Evolutionary conservation across 2,888 invertebrate species (phyloP), one percentile per base, ranked within the genome.

Genomic region (Sympetrum striolatum): DNA sequence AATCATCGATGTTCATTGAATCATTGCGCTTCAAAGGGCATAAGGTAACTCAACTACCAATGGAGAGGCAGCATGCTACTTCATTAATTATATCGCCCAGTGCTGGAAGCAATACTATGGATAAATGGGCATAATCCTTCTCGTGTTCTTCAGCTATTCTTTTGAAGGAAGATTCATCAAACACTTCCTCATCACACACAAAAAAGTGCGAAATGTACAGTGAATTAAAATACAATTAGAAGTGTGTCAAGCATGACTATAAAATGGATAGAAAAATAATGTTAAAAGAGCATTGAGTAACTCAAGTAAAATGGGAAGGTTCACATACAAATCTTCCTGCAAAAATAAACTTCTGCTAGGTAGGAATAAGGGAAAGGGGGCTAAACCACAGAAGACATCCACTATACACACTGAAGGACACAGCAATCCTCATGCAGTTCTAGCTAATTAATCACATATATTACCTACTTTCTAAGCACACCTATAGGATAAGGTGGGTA

Each of bases 271-370:
- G 60, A 60, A 35, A 81, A 81, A 37, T 25, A 80, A 31, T 60
- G 53, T 60, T 37, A 35, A 60, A 60, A 37, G 53, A 60, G 58
- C 58, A 37, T 86, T 58, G 37, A 73, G 31, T 14, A 73, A 60
- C 37, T 35, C 31, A 60, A 86, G n/a, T n/a, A 86, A 86, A 86
- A 86, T 86, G 86, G 86, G 86, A 86, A 86, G 58, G 86, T 86
- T 86, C 86, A 86, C 86, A 86, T 37, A 86, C 86, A 86, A 86
- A 86, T 86, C 86, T 86, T 86, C 86, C 86, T 86, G 86, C 86
- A 86, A 86, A 86, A 86, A 86, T 86, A 86, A 86, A 86, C 86
- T 86, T 86, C 86, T 86, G 86, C 86, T 86, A 86, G 86, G 86
- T 86, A 60, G 86, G 86, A 86, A 25, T 53, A 15, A 58, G 86